These are phyloP conservation scores for Platanista minor DNA, from an alignment of 2,113 vertebrate species.

Conservation along the genomic window DNA sequence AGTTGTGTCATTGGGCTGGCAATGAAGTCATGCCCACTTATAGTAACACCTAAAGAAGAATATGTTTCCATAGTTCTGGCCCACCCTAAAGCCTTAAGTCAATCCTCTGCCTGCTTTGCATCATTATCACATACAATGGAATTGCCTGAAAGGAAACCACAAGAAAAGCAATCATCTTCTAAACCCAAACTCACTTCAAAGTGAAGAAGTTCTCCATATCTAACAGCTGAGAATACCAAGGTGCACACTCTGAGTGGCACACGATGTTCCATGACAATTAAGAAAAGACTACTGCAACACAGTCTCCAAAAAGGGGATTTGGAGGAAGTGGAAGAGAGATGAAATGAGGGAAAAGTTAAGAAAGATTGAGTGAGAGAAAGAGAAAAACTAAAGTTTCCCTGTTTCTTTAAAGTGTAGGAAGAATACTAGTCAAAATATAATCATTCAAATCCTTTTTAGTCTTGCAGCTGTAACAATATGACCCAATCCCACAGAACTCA, in stretches of 20 bases:
- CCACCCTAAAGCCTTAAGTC: conserved; percentile 34
- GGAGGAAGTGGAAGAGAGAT: not conserved
- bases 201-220: conserved; percentile 1
- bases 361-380: not conserved
- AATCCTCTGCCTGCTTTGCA: conserved; percentile 4
- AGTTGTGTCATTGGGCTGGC: not conserved
- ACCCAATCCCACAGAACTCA: conserved; percentile 49
- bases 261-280: conserved; percentile 7
- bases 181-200: conserved; percentile 70
- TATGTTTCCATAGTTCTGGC: not conserved
- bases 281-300: not conserved
- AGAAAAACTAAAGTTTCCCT: conserved; percentile 27
- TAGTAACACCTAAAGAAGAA: not conserved
- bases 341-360: not conserved
- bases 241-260: not conserved
- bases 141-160: conserved; percentile 66
- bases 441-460: conserved; percentile 59
- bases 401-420: conserved; percentile 54
- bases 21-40: not conserved
- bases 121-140: not conserved
- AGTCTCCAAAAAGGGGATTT: not conserved
- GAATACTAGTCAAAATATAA: conserved; percentile 53
- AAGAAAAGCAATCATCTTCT: conserved; percentile 56
- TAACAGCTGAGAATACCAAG: not conserved
- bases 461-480: conserved; percentile 68